phyloP scores from a whole-genome alignment of 2,113 vertebrate species.

The Melanerpes formicivorus region DNA sequence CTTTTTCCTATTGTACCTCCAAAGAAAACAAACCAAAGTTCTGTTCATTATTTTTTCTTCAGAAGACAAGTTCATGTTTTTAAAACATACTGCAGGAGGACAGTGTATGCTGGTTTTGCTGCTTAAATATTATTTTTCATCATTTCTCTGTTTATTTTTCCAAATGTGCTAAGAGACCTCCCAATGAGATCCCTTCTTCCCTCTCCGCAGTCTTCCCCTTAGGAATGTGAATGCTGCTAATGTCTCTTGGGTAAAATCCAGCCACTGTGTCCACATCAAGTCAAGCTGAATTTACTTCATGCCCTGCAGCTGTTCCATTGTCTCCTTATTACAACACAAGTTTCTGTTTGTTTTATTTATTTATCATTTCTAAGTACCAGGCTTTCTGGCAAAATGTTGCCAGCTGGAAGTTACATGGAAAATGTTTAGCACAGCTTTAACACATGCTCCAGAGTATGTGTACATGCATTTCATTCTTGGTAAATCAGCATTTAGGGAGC shows the following conservation, averaged over 20 bases:
- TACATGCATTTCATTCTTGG: constrained; percentile 39
- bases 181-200: constrained; percentile 32
- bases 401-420: constrained; percentile 58
- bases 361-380: constrained; percentile 27
- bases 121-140: constrained; percentile 61
- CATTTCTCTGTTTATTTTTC: constrained; percentile 61
- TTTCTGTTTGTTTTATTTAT: constrained; percentile 64
- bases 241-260: constrained; percentile 60
- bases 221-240: constrained; percentile 43
- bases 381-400: constrained; percentile 51
- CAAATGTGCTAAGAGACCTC: constrained; percentile 58
- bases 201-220: constrained; percentile 10
- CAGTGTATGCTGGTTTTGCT: constrained; percentile 39
- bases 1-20: not conserved
- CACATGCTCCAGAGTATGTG: constrained; percentile 23
- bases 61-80: constrained; percentile 16
- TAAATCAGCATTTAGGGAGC: constrained; percentile 61
- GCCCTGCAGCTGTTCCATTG: constrained; percentile 38
- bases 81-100: constrained; percentile 15
- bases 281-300: constrained; percentile 59
- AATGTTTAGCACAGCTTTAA: constrained; percentile 56
- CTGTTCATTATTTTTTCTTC: constrained; percentile 16
- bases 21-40: constrained; percentile 19
- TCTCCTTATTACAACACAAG: constrained; percentile 24
- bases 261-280: constrained; percentile 41